Evolutionary conservation across 1,140 invertebrate genomes (phyloP), one percentile per base, ranked within the genome.

Genomic region (Pogonognathellus flavescens): DNA sequence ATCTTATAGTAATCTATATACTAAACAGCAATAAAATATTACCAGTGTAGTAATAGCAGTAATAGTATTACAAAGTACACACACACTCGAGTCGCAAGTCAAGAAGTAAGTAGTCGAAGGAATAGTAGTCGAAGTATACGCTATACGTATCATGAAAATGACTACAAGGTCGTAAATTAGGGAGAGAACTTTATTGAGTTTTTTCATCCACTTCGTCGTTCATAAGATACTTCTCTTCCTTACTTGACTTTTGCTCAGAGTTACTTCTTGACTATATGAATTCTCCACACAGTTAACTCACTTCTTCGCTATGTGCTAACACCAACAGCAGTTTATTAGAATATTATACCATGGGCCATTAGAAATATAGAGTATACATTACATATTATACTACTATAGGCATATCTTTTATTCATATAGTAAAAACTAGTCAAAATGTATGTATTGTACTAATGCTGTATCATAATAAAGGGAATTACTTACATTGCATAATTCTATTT

Each of bases 161-260:
- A 76, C 70, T 76, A 76, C 70, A 76, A 76, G 70, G 70, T 76
- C 70, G 70, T 76, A 76, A 76, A 76, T 76, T 76, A 76, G 70
- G 70, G 70, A 76, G 70, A 76, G 70, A 76, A 76, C 70, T 76
- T 76, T 76, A 76, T 76, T 76, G 70, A 76, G 70, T 76, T 76
- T 76, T 66, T 76, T 76, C 70, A 76, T 76, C 70, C 70, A 76
- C 70, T 76, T 76, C 31, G 31, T 49, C 70, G n/a, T 76, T 49
- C 70, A 50, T 50, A 72, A 41, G 66, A 72, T 49, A 76, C 41
- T 76, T 31, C 49, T 76, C 70, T 31, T 25, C n/a, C 16, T 31
- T 76, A 4, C 41, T 76, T 49, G 11, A 10, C 70, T 76, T 41
- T 76, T 25, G 16, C 41, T 76, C 31, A 41, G 31, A 41, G 31